Percentiles rank a stretch among this genome's conserved stretches.
phyloP scores from a whole-genome alignment of 2,888 invertebrate genomes.

The Clunio marinus region DNA sequence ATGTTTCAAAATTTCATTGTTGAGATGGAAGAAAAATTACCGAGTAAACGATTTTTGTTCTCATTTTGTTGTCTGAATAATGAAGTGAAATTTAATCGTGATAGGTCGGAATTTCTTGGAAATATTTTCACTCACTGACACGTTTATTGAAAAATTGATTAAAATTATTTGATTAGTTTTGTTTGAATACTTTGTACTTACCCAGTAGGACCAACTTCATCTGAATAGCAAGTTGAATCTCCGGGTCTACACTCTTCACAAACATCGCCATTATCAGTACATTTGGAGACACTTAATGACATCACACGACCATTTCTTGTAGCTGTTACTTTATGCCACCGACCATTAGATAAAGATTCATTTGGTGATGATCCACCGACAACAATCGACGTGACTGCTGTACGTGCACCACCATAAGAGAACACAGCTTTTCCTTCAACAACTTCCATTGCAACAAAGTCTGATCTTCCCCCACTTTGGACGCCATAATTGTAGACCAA shows the following conservation, averaged over 20 bases:
- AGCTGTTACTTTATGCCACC: constrained; percentile 88
- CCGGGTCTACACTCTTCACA: constrained; percentile 84
- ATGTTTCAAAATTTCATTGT: no score
- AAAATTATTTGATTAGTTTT: constrained; percentile 30
- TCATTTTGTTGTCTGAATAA: no score
- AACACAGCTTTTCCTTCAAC: constrained; percentile 79
- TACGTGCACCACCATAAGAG: constrained; percentile 84
- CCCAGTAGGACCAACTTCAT: constrained; percentile 85
- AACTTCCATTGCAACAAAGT: constrained; percentile 88
- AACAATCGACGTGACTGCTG: constrained; percentile 77
- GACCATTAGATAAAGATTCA: constrained; percentile 73
- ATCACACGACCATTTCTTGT: constrained; percentile 85
- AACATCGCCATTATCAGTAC: constrained; percentile 79
- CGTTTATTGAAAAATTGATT: no score
- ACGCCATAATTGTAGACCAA: constrained; percentile 88
- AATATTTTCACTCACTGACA: no score
- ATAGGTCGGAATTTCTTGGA: no score
- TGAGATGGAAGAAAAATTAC: no score
- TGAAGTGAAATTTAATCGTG: no score
- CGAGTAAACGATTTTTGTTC: no score
- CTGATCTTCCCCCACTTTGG: constrained; percentile 82
- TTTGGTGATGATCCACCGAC: no score
- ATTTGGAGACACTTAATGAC: constrained; percentile 74
- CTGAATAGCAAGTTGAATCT: constrained; percentile 75
- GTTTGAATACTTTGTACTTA: no score